Evolutionary conservation across 1,140 invertebrate species (phyloP).

Genomic region (Copidosoma floridanum): DNA sequence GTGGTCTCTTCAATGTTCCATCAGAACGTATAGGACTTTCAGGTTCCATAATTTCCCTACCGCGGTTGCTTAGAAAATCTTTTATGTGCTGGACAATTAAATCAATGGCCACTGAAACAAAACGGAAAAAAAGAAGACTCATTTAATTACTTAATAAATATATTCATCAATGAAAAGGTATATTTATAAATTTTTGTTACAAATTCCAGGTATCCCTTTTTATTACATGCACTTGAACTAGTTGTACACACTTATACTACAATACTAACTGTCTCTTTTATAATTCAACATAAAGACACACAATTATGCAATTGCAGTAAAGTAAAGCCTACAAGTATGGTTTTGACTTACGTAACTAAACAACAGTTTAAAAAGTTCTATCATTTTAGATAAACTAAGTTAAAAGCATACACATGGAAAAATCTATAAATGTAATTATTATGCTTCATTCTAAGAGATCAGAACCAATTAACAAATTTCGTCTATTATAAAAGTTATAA

Average conservation of each 20-base stretch:
- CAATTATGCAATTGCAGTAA: conserved; percentile 3
- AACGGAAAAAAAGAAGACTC: conserved; percentile 19
- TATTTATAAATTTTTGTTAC: conserved; percentile 16
- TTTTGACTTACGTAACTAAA: background rate
- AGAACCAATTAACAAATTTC: no score
- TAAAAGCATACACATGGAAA: background rate
- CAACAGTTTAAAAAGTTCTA: background rate
- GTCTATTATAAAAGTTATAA: no score
- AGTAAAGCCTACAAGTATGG: no score
- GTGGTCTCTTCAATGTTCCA: conserved; percentile 46
- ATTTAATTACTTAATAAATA: conserved; percentile 5
- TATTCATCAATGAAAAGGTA: conserved; percentile 12
- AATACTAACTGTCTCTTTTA: background rate
- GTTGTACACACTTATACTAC: background rate
- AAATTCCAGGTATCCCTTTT: conserved; percentile 8
- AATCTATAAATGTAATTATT: conserved; percentile 18
- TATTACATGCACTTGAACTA: background rate
- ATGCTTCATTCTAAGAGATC: no score
- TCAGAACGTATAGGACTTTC: conserved; percentile 44
- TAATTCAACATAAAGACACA: conserved; percentile 8
- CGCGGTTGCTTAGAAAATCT: conserved; percentile 70
- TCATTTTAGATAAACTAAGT: background rate
- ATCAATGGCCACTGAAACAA: conserved; percentile 83
- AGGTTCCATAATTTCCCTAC: conserved; percentile 41
- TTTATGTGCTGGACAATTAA: conserved; percentile 92